Evolutionary conservation across 2,113 vertebrate species (phyloP).

Genomic region (Nothoprocta pentlandii): DNA sequence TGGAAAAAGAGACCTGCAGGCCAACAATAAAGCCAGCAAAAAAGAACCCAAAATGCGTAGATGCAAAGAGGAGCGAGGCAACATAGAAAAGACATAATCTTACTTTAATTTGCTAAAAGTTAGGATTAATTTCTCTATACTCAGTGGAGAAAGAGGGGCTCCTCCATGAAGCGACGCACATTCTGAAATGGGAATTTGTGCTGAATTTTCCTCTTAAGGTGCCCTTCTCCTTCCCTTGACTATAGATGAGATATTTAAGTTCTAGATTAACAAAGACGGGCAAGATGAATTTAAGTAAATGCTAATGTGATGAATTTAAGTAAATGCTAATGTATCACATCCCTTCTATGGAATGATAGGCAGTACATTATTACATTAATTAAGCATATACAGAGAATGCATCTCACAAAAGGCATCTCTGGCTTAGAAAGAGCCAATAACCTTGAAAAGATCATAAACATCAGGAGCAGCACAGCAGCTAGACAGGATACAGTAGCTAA

Average conservation of each 20-base stretch:
- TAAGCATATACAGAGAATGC: not conserved
- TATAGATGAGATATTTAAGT: not conserved
- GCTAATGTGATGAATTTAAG: not conserved
- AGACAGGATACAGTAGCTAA: not conserved
- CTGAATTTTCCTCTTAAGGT: not conserved
- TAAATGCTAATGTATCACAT: not conserved
- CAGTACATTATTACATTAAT: not conserved
- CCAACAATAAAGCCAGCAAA: not conserved
- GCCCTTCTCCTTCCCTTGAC: not conserved
- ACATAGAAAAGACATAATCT: not conserved
- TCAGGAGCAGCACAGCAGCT: not conserved
- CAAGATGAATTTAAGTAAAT: not conserved
- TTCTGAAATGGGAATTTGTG: not conserved
- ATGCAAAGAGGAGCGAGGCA: not conserved
- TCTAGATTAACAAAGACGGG: not conserved
- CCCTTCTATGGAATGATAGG: not conserved
- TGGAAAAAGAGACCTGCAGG: not conserved
- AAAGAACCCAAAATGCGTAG: fast-evolving
- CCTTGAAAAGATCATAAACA: not conserved
- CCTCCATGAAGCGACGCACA: not conserved
- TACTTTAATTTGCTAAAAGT: not conserved
- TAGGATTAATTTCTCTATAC: not conserved
- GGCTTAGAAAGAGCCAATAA: not conserved
- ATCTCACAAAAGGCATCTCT: no score
- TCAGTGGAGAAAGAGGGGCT: not conserved